Evolutionary conservation across 2,888 invertebrate genomes (phyloP).

Genomic region (Euzophera pinguis): DNA sequence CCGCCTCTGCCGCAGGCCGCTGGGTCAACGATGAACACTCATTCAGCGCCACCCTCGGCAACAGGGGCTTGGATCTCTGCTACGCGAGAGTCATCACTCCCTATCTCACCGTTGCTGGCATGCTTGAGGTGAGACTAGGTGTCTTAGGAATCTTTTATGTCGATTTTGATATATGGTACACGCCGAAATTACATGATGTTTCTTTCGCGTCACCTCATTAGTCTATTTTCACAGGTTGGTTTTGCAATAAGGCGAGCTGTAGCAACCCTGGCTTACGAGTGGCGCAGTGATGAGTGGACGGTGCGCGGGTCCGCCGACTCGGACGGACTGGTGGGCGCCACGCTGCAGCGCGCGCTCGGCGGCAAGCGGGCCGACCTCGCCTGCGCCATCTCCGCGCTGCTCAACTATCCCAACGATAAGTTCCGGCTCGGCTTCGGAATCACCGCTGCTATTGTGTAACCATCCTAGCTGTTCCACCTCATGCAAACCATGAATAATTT

Average conservation of each 20-base stretch:
- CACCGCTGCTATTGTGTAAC: slow-evolving; percentile 55
- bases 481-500: no score
- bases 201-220: not conserved
- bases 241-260: slow-evolving; percentile 61
- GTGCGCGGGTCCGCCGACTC: slow-evolving; percentile 66
- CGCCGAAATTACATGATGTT: no score
- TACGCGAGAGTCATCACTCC: slow-evolving; percentile 61
- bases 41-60: slow-evolving; percentile 68
- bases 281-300: slow-evolving; percentile 61
- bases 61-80: slow-evolving; percentile 66
- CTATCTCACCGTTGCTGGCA: slow-evolving; percentile 63
- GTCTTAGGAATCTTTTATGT: no score
- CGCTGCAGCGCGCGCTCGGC: slow-evolving; percentile 59
- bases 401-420: slow-evolving; percentile 73
- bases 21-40: slow-evolving; percentile 56
- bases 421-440: slow-evolving; percentile 68
- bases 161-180: no score
- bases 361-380: slow-evolving; percentile 56
- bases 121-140: slow-evolving; percentile 69
- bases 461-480: not conserved
- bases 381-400: slow-evolving; percentile 65
- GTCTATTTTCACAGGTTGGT: slow-evolving; percentile 44
- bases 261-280: slow-evolving; percentile 66
- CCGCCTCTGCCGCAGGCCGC: slow-evolving; percentile 63
- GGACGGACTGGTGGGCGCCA: slow-evolving; percentile 68